Evolutionary conservation across 2,888 invertebrate species (phyloP).

Genomic region (Megaustenia siamemsis): DNA sequence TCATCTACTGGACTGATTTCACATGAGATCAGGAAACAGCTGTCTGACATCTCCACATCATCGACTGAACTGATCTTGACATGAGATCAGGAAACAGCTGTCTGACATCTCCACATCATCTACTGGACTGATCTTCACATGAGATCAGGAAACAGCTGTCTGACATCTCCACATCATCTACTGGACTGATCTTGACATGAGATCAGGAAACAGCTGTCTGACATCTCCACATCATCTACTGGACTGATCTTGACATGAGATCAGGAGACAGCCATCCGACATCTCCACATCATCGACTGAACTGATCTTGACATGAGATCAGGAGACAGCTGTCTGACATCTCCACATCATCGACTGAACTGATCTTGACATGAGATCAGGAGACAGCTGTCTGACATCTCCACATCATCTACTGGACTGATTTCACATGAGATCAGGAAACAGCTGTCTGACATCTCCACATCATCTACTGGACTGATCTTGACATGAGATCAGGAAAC

Average conservation of each 20-base stretch:
- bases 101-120: slow-evolving; percentile 69
- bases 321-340: slow-evolving; percentile 82
- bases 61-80: slow-evolving; percentile 81
- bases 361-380: slow-evolving; percentile 83
- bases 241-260: slow-evolving; percentile 82
- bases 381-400: slow-evolving; percentile 82
- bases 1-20: neutral
- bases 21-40: slow-evolving; percentile 84
- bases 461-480: neutral
- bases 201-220: slow-evolving; percentile 84
- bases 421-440: slow-evolving; percentile 83
- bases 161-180: slow-evolving; percentile 43
- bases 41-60: slow-evolving; percentile 77
- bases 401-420: neutral
- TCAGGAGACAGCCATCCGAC: slow-evolving; percentile 83
- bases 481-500: slow-evolving; percentile 84
- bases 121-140: slow-evolving; percentile 74
- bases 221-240: slow-evolving; percentile 4
- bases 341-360: slow-evolving; percentile 72
- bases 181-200: slow-evolving; percentile 79
- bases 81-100: slow-evolving; percentile 84
- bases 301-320: slow-evolving; percentile 83
- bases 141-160: slow-evolving; percentile 84
- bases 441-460: slow-evolving; percentile 82
- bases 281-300: slow-evolving; percentile 68